These are phyloP conservation scores for Drosophila pectinifera DNA, from an alignment of 1,140 invertebrate genomes.

Conservation along the genomic window DNA sequence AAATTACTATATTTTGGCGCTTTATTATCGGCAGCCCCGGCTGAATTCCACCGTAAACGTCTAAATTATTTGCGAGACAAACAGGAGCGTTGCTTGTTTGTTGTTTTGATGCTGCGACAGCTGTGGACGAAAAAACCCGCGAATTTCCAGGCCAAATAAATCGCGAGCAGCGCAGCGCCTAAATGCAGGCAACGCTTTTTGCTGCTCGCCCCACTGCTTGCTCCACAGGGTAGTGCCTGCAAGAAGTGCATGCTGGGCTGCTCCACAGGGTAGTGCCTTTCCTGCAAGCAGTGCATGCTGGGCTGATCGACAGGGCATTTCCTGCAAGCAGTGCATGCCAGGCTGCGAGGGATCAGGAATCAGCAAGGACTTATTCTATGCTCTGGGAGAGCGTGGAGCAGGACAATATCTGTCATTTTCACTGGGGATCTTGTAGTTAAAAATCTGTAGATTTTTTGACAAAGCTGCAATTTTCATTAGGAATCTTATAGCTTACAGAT, in stretches of 20 bases:
- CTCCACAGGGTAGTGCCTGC: background rate
- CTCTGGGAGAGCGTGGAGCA: background rate
- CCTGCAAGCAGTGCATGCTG: constrained; percentile 13
- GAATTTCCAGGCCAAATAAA: constrained; percentile 12
- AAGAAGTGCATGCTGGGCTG: constrained; percentile 11
- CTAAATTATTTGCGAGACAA: constrained; percentile 68
- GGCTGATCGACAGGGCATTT: background rate
- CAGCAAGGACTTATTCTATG: background rate
- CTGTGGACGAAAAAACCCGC: constrained; percentile 23
- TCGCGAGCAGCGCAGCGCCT: constrained; percentile 6
- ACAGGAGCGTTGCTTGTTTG: constrained; percentile 53
- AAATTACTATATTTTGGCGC: constrained; percentile 1
- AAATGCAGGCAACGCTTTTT: constrained; percentile 21
- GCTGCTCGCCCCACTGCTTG: background rate
- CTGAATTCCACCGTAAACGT: constrained; percentile 48
- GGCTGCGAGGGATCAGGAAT: background rate
- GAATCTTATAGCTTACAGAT: no score
- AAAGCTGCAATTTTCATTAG: no score
- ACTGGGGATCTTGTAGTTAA: no score
- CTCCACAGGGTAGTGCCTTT: background rate
- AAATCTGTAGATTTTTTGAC: no score
- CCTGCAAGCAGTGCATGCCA: constrained; percentile 17
- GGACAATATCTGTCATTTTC: background rate
- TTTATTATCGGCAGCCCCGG: constrained; percentile 39
- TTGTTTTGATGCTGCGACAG: constrained; percentile 25